phyloP scores from a whole-genome alignment of 2,797 vertebrate genomes.

The Emys orbicularis region DNA sequence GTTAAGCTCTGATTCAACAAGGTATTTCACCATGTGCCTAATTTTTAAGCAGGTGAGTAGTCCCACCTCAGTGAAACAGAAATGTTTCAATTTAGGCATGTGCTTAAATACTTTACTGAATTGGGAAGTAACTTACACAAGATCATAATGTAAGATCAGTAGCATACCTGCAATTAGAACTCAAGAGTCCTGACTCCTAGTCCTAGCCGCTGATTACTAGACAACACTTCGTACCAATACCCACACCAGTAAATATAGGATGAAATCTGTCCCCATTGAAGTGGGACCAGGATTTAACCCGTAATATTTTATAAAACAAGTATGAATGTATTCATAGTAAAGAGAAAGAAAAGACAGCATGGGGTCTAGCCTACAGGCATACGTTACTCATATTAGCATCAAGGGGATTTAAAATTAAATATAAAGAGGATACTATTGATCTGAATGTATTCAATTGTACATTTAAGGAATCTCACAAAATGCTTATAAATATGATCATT shows the following conservation, averaged over 20 bases:
- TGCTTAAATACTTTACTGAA: rapidly evolving
- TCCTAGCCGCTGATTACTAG: not conserved
- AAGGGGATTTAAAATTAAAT: conserved; percentile 57
- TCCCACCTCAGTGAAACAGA: not conserved
- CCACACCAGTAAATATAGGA: not conserved
- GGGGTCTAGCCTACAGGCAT: conserved; percentile 10
- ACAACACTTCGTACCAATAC: not conserved
- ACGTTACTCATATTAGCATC: conserved; percentile 68
- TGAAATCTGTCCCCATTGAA: not conserved
- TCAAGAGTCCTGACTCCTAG: not conserved
- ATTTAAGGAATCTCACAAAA: conserved; percentile 68
- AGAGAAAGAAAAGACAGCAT: conserved; percentile 45
- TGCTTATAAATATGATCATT: conserved; percentile 66
- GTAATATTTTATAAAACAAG: conserved; percentile 34
- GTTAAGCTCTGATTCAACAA: not conserved
- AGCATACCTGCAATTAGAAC: not conserved
- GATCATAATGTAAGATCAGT: not conserved
- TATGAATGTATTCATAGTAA: conserved; percentile 57
- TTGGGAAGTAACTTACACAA: not conserved
- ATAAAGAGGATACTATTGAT: conserved; percentile 63
- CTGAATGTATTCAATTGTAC: conserved; percentile 60
- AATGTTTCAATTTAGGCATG: not conserved
- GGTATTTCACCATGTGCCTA: not conserved
- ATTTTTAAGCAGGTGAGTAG: not conserved
- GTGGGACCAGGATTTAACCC: conserved; percentile 19